Conservation (phyloP, 2,888 invertebrate genomes). For the Eurytoma adleriae region DNA sequence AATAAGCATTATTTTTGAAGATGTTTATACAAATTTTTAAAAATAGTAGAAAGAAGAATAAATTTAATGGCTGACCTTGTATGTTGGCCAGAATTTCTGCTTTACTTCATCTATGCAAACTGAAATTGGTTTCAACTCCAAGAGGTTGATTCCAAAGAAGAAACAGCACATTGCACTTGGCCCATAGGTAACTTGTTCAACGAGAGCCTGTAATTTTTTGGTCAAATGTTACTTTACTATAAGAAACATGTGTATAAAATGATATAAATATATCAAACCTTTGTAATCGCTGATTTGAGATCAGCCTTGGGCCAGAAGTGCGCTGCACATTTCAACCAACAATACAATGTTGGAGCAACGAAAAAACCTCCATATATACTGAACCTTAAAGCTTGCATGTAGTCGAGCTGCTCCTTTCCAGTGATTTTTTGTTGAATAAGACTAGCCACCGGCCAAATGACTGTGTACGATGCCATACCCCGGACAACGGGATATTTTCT, state of each 20-base stretch:
- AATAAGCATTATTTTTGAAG: conserved; percentile 14
- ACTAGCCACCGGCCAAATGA: conserved; percentile 80
- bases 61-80: conserved; percentile 78
- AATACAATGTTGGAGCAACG: conserved; percentile 88
- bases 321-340: conserved; percentile 87
- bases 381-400: conserved; percentile 82
- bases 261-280: conserved; percentile 77
- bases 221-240: conserved; percentile 24
- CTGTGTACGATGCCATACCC: conserved; percentile 80
- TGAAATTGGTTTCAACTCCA: conserved; percentile 83
- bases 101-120: conserved; percentile 83
- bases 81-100: conserved; percentile 86
- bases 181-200: conserved; percentile 86
- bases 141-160: conserved; percentile 85
- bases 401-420: conserved; percentile 72
- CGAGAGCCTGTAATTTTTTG: conserved; percentile 78
- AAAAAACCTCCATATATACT: conserved; percentile 88
- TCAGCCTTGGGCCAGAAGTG: conserved; percentile 86
- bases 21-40: neutral
- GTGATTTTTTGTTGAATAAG: conserved; percentile 78
- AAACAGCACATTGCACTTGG: conserved; percentile 87
- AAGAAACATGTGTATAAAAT: neutral
- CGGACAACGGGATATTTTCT: conserved; percentile 78
- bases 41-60: neutral
- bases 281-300: conserved; percentile 83